Evolutionary conservation across 2,797 vertebrate species (phyloP).

Genomic region (Ciconia nigra): DNA sequence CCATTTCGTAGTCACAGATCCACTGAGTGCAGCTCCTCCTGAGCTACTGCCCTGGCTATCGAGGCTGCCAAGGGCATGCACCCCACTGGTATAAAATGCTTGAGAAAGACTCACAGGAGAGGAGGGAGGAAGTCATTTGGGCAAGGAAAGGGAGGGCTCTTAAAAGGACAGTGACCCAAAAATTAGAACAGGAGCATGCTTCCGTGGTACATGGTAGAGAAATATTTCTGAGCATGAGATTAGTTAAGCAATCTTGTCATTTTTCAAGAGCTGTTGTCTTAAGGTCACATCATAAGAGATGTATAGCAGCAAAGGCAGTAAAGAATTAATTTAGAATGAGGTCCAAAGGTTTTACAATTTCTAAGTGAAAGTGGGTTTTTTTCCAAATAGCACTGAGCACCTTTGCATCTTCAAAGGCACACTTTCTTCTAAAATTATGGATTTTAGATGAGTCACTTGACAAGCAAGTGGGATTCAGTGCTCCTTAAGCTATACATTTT

Average conservation of each 20-base stretch:
- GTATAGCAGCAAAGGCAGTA: neutral
- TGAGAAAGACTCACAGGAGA: neutral
- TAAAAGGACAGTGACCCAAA: neutral
- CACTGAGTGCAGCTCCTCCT: neutral
- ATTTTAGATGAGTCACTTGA: neutral
- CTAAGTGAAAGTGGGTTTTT: neutral
- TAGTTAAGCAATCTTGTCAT: neutral
- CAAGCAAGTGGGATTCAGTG: slow-evolving; percentile 3
- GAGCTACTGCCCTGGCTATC: neutral
- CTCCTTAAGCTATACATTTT: neutral
- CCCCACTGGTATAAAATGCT: neutral
- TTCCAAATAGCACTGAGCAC: neutral
- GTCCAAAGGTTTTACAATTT: neutral
- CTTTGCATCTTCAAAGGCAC: neutral
- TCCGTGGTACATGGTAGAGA: neutral
- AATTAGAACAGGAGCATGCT: neutral
- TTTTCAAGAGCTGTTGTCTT: neutral
- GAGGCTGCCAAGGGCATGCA: neutral
- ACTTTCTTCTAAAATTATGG: neutral
- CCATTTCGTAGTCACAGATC: neutral
- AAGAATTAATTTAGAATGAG: neutral
- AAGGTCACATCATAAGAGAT: neutral
- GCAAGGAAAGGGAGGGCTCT: neutral
- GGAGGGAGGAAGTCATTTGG: neutral
- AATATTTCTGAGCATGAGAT: neutral